Evolutionary conservation across 1,140 invertebrate species (phyloP).

Genomic region (Medauroidea extradentata): DNA sequence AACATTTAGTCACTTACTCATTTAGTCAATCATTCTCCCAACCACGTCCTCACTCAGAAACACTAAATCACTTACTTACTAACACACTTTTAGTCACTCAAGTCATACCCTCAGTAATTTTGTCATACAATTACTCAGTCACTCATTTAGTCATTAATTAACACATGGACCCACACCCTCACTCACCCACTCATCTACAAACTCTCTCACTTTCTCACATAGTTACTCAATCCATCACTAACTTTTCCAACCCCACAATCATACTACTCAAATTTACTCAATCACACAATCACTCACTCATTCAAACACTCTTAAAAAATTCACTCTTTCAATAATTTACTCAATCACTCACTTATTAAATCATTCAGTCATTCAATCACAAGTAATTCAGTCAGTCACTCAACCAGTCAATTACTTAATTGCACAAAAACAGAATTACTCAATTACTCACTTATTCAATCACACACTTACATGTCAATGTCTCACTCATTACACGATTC

Average conservation of each 20-base stretch:
- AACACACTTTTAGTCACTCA: too few species aligned
- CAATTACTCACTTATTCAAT: constrained; percentile 10
- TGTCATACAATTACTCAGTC: too few species aligned
- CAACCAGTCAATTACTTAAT: constrained; percentile 1
- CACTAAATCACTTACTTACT: too few species aligned
- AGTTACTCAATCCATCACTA: constrained; percentile 5
- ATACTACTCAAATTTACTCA: constrained; percentile 1
- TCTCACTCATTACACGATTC: too few species aligned
- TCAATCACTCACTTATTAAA: constrained; percentile 6
- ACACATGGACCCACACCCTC: too few species aligned
- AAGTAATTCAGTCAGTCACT: neutral
- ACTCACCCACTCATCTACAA: neutral
- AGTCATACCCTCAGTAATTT: too few species aligned
- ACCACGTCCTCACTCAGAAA: too few species aligned
- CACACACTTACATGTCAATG: constrained; percentile 10
- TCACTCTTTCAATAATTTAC: constrained; percentile 1
- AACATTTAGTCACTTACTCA: too few species aligned
- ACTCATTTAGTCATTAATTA: too few species aligned
- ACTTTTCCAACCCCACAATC: neutral
- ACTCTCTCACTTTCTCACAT: constrained; percentile 4
- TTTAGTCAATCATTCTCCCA: too few species aligned
- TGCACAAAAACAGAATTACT: neutral
- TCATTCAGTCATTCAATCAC: constrained; percentile 10
- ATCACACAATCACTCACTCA: too few species aligned
- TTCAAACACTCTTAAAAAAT: too few species aligned